Evolutionary conservation across 1,140 invertebrate genomes (phyloP), one percentile per base, ranked within the genome.

Genomic region (Micrasema minimum): DNA sequence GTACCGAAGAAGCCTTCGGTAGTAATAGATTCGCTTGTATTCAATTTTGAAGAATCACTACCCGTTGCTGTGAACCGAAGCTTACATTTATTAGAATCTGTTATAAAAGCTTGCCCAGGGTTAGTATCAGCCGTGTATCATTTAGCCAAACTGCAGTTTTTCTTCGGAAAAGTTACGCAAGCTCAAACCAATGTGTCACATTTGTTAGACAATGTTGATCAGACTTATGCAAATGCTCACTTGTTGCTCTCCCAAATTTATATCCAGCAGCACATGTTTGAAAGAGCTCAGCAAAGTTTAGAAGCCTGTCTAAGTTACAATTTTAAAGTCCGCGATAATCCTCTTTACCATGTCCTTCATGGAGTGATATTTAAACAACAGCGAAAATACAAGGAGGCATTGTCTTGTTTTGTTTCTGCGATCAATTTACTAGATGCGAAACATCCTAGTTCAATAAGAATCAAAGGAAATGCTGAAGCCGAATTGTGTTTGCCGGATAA

Each of bases 291-390:
- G 14, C 92, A 97, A 79, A 91, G 89, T 65, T 82, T 99, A 23
- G 96, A 98, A 85, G 87, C 92, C 66, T 95, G 92, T 66, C 82
- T 98, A 0, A 96, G 94, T 77, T 92, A 93, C 78, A 95, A 97
- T 82, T 97, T 99, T 78, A 90, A 94, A 82, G 90, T 97, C 0
- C 82, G 95, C 75, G 95, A 98, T 66, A 92, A 93, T 80, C 93
- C 96, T 0, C 84, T 96, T 76, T 99, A 95, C 80, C 93, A 98
- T 83, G 86, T 97, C 46, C 89, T 97, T 0, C 89, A 89, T 75
- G 95, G 95, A 0, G 84, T 93, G 20, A 90, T 98, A 45, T 88
- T 94, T 50, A 96, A 93, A 77, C 88, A 93, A 76, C 86, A 90
- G 66, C 88, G 89, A 22, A 88, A 96, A 75, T 80, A 89, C 3